Percentiles rank a stretch among this genome's conserved stretches.
These are phyloP conservation scores for Nothobranchius furzeri DNA, from an alignment of 2,113 vertebrate genomes.

Conservation along the genomic window DNA sequence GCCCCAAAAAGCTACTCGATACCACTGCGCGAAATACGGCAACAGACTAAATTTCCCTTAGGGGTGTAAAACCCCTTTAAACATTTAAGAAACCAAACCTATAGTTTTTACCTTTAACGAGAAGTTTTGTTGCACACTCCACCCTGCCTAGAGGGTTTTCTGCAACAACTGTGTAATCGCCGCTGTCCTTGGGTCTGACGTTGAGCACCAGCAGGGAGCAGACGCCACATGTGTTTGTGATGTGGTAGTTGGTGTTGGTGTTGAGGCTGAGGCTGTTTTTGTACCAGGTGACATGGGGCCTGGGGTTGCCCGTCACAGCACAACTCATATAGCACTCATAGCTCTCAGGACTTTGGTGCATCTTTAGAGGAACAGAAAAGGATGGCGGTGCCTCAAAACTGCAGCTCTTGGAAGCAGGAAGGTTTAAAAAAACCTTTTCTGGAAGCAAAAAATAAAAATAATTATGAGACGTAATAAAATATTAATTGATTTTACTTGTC, in stretches of 20 bases:
- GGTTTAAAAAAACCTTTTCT: slow-evolving; percentile 77
- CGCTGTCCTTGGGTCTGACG: slow-evolving; percentile 81
- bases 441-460: slow-evolving; percentile 21
- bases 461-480: no score
- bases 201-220: slow-evolving; percentile 86
- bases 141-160: slow-evolving; percentile 82
- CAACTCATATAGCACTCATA: slow-evolving; percentile 92
- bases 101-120: slow-evolving; percentile 81
- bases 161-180: slow-evolving; percentile 85
- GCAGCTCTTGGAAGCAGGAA: slow-evolving; percentile 71
- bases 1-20: no score
- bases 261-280: slow-evolving; percentile 83
- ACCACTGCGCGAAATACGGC: no score
- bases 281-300: slow-evolving; percentile 87
- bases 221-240: slow-evolving; percentile 87
- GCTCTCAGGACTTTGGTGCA: slow-evolving; percentile 83
- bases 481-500: no score
- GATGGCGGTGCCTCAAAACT: slow-evolving; percentile 73
- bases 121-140: slow-evolving; percentile 81
- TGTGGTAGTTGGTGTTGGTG: slow-evolving; percentile 78
- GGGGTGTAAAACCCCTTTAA: no score
- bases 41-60: no score
- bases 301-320: slow-evolving; percentile 83
- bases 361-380: slow-evolving; percentile 84
- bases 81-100: background rate